Percentiles rank a stretch among this genome's conserved stretches.
These are phyloP conservation scores for Drosophila baimaii DNA, from an alignment of 1,140 invertebrate species.

Conservation along the genomic window DNA sequence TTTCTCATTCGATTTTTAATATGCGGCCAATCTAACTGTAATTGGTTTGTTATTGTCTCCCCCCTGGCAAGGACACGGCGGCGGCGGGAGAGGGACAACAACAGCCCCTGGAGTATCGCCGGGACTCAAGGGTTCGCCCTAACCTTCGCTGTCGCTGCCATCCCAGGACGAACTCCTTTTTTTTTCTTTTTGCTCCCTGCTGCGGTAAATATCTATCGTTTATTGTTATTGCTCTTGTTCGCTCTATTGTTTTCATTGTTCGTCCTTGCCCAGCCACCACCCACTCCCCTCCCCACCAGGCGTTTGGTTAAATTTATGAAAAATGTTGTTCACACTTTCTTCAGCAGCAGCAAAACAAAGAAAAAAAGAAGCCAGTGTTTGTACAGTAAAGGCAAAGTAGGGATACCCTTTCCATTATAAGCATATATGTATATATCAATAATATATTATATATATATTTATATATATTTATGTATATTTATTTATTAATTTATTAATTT, in stretches of 20 bases:
- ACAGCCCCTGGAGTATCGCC: constrained; percentile 18
- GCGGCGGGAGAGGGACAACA: constrained; percentile 33
- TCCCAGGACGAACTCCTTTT: not conserved
- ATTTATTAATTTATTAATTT: not conserved
- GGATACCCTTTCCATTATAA: not conserved
- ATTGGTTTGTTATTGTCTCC: constrained; percentile 84
- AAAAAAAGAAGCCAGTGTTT: not conserved
- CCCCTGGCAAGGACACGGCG: constrained; percentile 44
- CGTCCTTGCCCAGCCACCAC: constrained; percentile 14
- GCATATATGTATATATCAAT: too few species aligned
- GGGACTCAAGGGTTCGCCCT: constrained; percentile 34
- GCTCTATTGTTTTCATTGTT: constrained; percentile 76
- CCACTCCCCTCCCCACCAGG: constrained; percentile 1
- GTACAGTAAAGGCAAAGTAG: not conserved
- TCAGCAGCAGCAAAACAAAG: constrained; percentile 8
- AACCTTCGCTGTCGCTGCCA: constrained; percentile 5
- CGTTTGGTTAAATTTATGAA: constrained; percentile 82
- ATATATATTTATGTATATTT: not conserved
- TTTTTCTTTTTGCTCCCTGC: constrained; percentile 47
- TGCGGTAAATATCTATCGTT: constrained; percentile 82
- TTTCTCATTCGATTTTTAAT: constrained; percentile 85
- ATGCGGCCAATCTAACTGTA: constrained; percentile 84
- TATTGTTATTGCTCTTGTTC: constrained; percentile 82
- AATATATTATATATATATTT: not conserved
- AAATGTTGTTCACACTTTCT: constrained; percentile 84